A percentile compares a stretch with the other conserved stretches of the same genome.
These are phyloP conservation scores for Allolobophora icterica DNA, from an alignment of 2,888 invertebrate species.

Conservation along the genomic window DNA sequence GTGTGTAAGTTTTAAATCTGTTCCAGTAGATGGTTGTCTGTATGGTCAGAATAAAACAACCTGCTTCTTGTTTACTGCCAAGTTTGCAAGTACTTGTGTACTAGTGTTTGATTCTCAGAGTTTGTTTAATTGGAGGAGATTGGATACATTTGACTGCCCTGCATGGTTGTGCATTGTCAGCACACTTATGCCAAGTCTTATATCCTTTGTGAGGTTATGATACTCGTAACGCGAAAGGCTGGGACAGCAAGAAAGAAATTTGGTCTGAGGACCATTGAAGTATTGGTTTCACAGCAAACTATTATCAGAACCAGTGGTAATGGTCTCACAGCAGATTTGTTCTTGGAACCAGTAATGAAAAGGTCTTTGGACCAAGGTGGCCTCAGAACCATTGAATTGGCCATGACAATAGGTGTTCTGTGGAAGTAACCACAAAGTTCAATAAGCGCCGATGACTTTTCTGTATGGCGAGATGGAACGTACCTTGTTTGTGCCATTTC, in stretches of 20 bases:
- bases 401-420: too few relatives aligned
- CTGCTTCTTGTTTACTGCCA: not conserved
- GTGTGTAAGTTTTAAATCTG: not conserved
- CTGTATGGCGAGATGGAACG: too few relatives aligned
- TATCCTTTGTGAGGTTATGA: not conserved
- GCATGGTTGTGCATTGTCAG: too few relatives aligned
- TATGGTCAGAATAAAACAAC: not conserved
- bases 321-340: not conserved
- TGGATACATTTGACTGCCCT: too few relatives aligned
- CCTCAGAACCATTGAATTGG: too few relatives aligned
- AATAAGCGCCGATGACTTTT: not conserved
- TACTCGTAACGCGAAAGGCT: not conserved
- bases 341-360: too few relatives aligned
- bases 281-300: not conserved
- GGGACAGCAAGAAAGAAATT: not conserved
- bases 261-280: not conserved
- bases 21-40: too few relatives aligned
- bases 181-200: not conserved
- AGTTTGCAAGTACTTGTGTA: not conserved
- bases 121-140: not conserved
- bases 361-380: not conserved
- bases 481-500: too few relatives aligned
- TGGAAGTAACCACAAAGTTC: not conserved
- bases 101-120: not conserved
- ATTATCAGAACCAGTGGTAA: not conserved